Base-by-base conservation (phyloP, 2,113 vertebrate species). In the Tachycineta bicolor region DNA sequence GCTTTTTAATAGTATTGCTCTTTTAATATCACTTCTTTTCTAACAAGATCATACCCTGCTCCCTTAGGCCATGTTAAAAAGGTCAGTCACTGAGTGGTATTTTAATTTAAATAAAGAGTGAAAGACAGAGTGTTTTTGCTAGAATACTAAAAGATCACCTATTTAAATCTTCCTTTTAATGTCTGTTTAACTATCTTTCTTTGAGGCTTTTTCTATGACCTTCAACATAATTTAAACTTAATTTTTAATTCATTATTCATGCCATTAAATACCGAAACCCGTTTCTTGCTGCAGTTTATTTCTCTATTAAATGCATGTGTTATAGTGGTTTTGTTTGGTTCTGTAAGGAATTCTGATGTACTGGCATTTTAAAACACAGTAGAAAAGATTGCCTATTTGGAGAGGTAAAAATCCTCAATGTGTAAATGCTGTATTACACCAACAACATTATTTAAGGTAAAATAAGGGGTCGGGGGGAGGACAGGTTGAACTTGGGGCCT, bases 1-100 rank as follows among this genome's bases (percentile, higher is more conserved):
- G 69, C 65, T 93, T 84, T 94, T 91, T 90, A 95, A 92, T 86
- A 87, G 55, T 73, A 81, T 84, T 94, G 83, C 90, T 93, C 83
- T 95, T 95, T 91, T 95, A 93, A 91, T 91, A 96, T 94, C 77
- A 84, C 23, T 83, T 92, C 76, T 94, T 92, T 84, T 75, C 93
- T 83, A 94, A 92, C 94, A 91, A 95, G 95, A 93, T 95, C 95
- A 92, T 96, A 95, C 83, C 50, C 74, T 93, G 49, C 81, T 97
- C 97, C 96, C 96, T 91, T 85, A 95, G 95, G 96, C 95, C 97
- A 64, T 94, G 95, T 92, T 96, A 94, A 94, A 97, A 97, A 94
- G 95, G 96, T 97, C 96, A 97, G 85, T 73, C 50, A 82, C 93
- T 75, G 90, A 97, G 88, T 97, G 96, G 95, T 96, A 88, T 95